Conservation (phyloP, 1,140 invertebrate genomes). For the Pantala flavescens region DNA sequence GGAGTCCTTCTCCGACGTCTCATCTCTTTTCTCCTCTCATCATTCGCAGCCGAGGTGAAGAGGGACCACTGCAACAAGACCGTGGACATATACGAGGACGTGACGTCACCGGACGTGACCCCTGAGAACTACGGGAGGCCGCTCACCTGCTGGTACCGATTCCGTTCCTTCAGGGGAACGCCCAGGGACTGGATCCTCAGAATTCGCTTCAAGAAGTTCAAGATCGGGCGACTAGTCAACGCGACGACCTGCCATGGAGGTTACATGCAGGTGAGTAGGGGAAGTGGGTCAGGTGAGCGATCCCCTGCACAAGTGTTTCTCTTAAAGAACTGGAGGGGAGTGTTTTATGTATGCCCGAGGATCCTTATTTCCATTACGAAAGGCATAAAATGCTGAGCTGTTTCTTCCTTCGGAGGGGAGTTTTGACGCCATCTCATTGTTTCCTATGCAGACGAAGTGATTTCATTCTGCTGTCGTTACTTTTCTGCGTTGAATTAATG, state of each 20-base stretch:
- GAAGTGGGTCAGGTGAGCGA: background rate
- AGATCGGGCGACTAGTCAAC: slow-evolving; percentile 75
- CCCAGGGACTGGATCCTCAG: slow-evolving; percentile 79
- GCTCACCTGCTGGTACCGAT: slow-evolving; percentile 79
- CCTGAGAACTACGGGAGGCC: slow-evolving; percentile 68
- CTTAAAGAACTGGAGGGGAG: background rate
- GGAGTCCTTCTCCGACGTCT: background rate
- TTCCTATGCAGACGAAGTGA: no score
- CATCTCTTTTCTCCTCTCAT: background rate
- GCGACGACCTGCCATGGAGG: slow-evolving; percentile 75
- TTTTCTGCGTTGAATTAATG: no score
- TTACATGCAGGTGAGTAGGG: slow-evolving; percentile 63
- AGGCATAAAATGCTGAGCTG: no score
- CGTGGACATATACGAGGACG: slow-evolving; percentile 83
- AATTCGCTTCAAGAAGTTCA: slow-evolving; percentile 84
- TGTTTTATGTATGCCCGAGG: background rate
- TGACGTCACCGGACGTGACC: slow-evolving; percentile 72
- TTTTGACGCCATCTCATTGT: no score
- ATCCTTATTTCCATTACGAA: no score
- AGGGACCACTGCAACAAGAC: slow-evolving; percentile 83
- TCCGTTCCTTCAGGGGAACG: slow-evolving; percentile 68
- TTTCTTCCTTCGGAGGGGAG: no score
- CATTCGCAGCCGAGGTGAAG: slow-evolving; percentile 44
- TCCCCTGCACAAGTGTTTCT: background rate
- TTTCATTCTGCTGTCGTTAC: background rate